Conservation (phyloP, 2,113 vertebrate genomes). For the Rhinoderma darwinii region DNA sequence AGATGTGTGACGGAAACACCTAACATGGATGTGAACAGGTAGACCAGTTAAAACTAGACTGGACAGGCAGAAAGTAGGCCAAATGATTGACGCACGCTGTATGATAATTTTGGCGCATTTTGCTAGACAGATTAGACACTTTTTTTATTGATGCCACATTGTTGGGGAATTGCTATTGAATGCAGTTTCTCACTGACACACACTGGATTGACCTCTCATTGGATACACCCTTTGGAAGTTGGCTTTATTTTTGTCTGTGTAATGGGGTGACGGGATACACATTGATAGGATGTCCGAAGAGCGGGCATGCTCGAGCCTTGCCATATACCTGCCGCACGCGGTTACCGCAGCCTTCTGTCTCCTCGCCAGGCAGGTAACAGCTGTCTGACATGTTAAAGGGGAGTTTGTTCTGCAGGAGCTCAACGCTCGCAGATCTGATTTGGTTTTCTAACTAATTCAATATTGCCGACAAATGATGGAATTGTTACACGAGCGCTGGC, state of each 20-base stretch:
- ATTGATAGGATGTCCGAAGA: not conserved
- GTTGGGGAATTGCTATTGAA: too few relatives aligned
- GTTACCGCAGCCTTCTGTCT: not conserved
- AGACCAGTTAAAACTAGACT: too few relatives aligned
- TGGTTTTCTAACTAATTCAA: conserved; percentile 74
- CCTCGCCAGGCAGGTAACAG: conserved; percentile 69
- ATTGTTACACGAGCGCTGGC: conserved; percentile 66
- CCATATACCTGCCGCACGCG: not conserved
- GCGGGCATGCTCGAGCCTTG: not conserved
- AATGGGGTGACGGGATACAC: not conserved
- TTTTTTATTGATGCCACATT: too few relatives aligned
- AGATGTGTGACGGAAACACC: too few relatives aligned
- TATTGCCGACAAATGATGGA: conserved; percentile 72
- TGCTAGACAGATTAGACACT: too few relatives aligned
- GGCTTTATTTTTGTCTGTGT: too few relatives aligned
- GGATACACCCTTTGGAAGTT: not conserved
- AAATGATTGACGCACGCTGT: too few relatives aligned
- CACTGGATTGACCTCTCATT: too few relatives aligned
- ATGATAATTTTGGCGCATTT: too few relatives aligned
- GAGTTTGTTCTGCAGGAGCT: conserved; percentile 51
- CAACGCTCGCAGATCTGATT: conserved; percentile 73
- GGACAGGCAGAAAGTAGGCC: too few relatives aligned
- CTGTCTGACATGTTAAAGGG: conserved; percentile 70
- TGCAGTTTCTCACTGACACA: too few relatives aligned
- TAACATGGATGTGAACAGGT: too few relatives aligned